phyloP scores from a whole-genome alignment of 2,113 vertebrate species.

The Phalacrocorax pelagicus region DNA sequence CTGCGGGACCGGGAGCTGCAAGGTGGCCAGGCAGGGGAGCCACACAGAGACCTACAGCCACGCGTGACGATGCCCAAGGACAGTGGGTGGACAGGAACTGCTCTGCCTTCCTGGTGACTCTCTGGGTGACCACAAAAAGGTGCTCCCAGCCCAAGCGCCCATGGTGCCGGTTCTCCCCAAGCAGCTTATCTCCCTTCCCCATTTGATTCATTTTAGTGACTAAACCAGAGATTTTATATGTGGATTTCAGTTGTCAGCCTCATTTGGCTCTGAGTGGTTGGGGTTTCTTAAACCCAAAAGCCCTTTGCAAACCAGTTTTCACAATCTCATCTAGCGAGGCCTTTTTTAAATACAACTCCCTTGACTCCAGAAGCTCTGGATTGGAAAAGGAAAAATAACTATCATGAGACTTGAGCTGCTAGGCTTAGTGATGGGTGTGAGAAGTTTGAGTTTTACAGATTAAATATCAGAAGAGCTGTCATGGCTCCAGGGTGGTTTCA shows the following conservation, averaged over 20 bases:
- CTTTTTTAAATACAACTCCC: not conserved
- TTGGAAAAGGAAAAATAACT: not conserved
- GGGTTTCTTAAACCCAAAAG: not conserved
- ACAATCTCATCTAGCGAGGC: not conserved
- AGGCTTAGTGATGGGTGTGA: not conserved
- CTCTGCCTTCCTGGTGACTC: not conserved
- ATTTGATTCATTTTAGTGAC: not conserved
- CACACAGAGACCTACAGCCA: not conserved
- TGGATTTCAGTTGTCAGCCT: not conserved
- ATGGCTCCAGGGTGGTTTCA: not conserved
- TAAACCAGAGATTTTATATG: not conserved
- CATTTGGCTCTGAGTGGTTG: not conserved
- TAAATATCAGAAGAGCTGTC: not conserved
- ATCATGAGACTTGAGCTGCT: not conserved
- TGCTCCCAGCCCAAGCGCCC: not conserved
- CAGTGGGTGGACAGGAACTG: not conserved
- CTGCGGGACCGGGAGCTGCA: not conserved
- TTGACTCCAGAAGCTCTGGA: not conserved
- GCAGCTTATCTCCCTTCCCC: not conserved
- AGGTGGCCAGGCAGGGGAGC: fast-evolving
- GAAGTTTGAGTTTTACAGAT: not conserved
- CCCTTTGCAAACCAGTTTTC: not conserved
- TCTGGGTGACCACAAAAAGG: no score
- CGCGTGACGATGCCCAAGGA: fast-evolving
- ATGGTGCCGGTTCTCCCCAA: fast-evolving